Percentiles rank a stretch among this genome's conserved stretches.
Conservation (phyloP, 2,888 invertebrate genomes). For the Archaeoteleia sp. region DNA sequence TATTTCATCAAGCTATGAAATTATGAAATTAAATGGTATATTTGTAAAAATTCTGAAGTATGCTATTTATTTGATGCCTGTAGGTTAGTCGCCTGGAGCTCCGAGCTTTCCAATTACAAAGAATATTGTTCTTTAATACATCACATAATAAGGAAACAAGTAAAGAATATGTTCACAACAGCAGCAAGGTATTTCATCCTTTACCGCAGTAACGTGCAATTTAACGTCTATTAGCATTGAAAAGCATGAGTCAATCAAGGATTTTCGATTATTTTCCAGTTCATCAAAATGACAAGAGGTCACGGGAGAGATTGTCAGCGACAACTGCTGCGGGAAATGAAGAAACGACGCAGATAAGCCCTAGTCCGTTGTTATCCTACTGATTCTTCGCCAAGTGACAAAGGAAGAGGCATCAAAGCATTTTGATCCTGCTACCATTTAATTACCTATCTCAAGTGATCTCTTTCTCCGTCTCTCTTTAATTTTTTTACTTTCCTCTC, state of each 20-base stretch:
- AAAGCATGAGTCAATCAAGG: slow-evolving; percentile 42
- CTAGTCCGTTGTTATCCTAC: slow-evolving; percentile 42
- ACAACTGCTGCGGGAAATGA: slow-evolving; percentile 45
- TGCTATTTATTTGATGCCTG: slow-evolving; percentile 29
- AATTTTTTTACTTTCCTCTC: slow-evolving; percentile 6
- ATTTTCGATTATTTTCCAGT: slow-evolving; percentile 45
- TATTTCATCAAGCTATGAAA: too few species aligned
- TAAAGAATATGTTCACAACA: slow-evolving; percentile 27
- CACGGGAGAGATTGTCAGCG: slow-evolving; percentile 36
- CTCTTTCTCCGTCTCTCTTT: slow-evolving; percentile 23
- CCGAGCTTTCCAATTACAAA: slow-evolving; percentile 41
- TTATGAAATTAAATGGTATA: too few species aligned
- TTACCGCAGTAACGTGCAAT: slow-evolving; percentile 43
- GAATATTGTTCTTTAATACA: slow-evolving; percentile 48
- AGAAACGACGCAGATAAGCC: slow-evolving; percentile 44
- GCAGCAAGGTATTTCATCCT: slow-evolving; percentile 37
- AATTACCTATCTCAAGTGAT: slow-evolving; percentile 44
- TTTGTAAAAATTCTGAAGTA: too few species aligned
- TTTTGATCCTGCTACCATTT: slow-evolving; percentile 48
- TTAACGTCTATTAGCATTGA: slow-evolving; percentile 49
- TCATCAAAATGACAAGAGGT: slow-evolving; percentile 37
- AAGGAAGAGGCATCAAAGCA: slow-evolving; percentile 47
- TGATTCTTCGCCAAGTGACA: slow-evolving; percentile 32
- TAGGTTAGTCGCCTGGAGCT: slow-evolving; percentile 32
- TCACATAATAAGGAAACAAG: slow-evolving; percentile 42